A percentile compares a stretch with the other conserved stretches of the same genome.
These are phyloP conservation scores for Glaucopsyche alexis DNA, from an alignment of 2,888 invertebrate species.

Conservation along the genomic window DNA sequence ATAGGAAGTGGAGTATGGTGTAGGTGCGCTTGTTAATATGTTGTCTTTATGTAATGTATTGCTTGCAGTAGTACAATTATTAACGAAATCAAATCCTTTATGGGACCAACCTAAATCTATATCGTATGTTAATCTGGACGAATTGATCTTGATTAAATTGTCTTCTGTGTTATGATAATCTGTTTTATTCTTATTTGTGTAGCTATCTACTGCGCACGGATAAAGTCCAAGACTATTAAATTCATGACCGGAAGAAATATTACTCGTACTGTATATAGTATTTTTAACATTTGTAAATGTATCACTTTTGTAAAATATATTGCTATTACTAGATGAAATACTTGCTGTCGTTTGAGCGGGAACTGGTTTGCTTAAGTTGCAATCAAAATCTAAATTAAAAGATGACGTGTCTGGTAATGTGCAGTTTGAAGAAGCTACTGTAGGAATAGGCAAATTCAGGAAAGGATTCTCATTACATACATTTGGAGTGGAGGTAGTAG, in stretches of 20 bases:
- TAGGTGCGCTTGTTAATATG: slow-evolving; percentile 59
- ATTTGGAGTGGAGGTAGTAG: slow-evolving; percentile 42
- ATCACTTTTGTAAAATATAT: slow-evolving; percentile 70
- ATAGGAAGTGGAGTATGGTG: slow-evolving; percentile 63
- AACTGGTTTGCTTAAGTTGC: slow-evolving; percentile 59
- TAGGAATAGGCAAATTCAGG: slow-evolving; percentile 63
- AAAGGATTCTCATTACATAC: slow-evolving; percentile 65
- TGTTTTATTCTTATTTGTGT: slow-evolving; percentile 64
- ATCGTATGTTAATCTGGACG: slow-evolving; percentile 71
- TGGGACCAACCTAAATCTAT: slow-evolving; percentile 76
- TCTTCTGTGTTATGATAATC: slow-evolving; percentile 69
- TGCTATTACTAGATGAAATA: slow-evolving; percentile 54
- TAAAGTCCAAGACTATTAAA: slow-evolving; percentile 69
- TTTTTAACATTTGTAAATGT: slow-evolving; percentile 66
- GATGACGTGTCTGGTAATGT: slow-evolving; percentile 53
- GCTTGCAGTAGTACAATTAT: slow-evolving; percentile 60
- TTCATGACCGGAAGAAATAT: slow-evolving; percentile 68
- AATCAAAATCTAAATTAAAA: slow-evolving; percentile 69
- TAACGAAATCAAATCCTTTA: slow-evolving; percentile 72
- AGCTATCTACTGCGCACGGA: slow-evolving; percentile 75
- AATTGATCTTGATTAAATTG: slow-evolving; percentile 71
- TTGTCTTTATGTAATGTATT: slow-evolving; percentile 66
- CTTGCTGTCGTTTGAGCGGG: slow-evolving; percentile 52
- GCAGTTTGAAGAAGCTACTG: slow-evolving; percentile 59
- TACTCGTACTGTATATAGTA: slow-evolving; percentile 71